These are phyloP conservation scores for Acanthosepion lycidas DNA, from an alignment of 2,888 invertebrate species.

Conservation along the genomic window DNA sequence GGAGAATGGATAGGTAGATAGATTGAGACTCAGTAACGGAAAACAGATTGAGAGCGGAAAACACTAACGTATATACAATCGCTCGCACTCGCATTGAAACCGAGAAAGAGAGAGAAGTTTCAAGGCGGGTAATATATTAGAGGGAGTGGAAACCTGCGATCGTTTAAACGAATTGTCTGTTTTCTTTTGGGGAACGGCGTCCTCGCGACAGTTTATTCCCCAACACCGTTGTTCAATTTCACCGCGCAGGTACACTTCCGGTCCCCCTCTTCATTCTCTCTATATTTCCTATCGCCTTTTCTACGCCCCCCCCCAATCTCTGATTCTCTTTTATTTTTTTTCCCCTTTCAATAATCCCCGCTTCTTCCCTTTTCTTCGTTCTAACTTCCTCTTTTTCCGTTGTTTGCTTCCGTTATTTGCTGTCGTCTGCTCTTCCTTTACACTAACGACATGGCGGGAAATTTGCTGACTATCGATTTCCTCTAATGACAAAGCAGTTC, in stretches of 20 bases:
- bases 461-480: neutral
- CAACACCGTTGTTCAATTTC: neutral
- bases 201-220: neutral
- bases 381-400: neutral
- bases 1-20: too few relatives aligned
- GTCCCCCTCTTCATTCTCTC: neutral
- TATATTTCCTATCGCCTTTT: neutral
- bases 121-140: too few relatives aligned
- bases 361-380: neutral
- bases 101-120: neutral
- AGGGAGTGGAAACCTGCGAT: neutral
- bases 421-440: neutral
- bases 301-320: neutral
- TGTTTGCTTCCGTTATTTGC: neutral
- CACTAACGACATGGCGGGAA: conserved; percentile 33
- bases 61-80: neutral
- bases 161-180: conserved; percentile 17
- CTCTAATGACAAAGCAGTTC: conserved; percentile 18
- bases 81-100: too few relatives aligned
- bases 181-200: neutral
- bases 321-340: neutral
- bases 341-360: neutral
- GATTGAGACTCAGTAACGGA: too few relatives aligned
- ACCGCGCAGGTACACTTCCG: neutral
- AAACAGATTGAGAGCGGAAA: neutral